Evolutionary conservation across 2,797 vertebrate species (phyloP).

Genomic region (Sternarchorhynchus goeldii): DNA sequence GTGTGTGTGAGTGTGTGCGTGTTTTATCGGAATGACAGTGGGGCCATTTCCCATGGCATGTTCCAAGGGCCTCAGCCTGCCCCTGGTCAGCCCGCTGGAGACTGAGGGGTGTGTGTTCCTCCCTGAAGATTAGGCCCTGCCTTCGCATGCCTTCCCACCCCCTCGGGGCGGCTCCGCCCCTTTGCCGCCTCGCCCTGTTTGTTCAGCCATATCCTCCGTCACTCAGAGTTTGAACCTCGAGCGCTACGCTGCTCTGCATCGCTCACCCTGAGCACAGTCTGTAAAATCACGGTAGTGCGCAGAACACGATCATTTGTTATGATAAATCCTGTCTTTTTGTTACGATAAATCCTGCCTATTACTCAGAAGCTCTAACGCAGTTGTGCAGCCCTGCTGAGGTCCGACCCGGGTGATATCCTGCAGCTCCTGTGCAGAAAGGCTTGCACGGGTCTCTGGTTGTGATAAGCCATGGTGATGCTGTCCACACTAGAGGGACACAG

Average conservation of each 20-base stretch:
- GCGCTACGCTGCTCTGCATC: too few relatives aligned
- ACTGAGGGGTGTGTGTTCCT: conserved; percentile 61
- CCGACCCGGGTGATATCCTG: not conserved
- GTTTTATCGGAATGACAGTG: conserved; percentile 70
- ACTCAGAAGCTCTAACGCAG: too few relatives aligned
- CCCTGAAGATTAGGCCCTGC: conserved; percentile 69
- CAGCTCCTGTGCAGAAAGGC: not conserved
- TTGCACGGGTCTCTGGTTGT: not conserved
- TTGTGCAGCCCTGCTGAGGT: too few relatives aligned
- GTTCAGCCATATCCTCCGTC: conserved; percentile 81
- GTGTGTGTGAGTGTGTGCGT: conserved; percentile 63
- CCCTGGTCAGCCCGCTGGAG: conserved; percentile 64
- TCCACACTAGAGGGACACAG: conserved; percentile 19
- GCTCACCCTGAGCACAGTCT: too few relatives aligned
- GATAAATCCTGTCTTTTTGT: too few relatives aligned
- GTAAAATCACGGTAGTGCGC: too few relatives aligned
- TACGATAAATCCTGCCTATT: too few relatives aligned
- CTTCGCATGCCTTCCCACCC: conserved; percentile 38
- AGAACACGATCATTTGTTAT: too few relatives aligned
- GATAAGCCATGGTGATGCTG: conserved; percentile 18
- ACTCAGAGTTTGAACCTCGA: conserved; percentile 40
- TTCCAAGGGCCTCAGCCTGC: conserved; percentile 64
- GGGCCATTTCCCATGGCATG: conserved; percentile 74
- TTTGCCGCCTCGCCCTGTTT: conserved; percentile 64
- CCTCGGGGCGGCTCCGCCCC: conserved; percentile 26